These are phyloP conservation scores for Carcharodon carcharias DNA, from an alignment of 2,797 vertebrate species.

Conservation along the genomic window DNA sequence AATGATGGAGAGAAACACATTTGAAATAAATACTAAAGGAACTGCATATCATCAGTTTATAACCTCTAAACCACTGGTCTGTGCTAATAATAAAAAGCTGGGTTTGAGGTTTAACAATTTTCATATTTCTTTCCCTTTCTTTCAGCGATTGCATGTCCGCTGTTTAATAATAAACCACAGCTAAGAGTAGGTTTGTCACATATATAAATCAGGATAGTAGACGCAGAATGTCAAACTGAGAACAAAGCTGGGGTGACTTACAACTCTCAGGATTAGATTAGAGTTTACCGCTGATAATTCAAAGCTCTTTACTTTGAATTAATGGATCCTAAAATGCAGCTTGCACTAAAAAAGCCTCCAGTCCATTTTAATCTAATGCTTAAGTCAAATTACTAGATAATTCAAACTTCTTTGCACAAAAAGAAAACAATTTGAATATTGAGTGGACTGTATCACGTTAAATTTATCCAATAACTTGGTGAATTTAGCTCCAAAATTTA, in stretches of 20 bases:
- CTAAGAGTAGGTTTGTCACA: background rate
- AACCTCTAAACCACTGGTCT: background rate
- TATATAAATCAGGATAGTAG: background rate
- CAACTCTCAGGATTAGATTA: background rate
- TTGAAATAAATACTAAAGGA: slow-evolving; percentile 11
- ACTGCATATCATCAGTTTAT: background rate
- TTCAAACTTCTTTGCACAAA: background rate
- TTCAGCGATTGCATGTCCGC: background rate
- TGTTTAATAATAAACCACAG: background rate
- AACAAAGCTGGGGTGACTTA: background rate
- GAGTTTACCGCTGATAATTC: too few relatives aligned
- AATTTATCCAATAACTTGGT: background rate
- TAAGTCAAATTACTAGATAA: background rate
- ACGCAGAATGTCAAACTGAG: background rate
- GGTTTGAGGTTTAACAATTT: background rate
- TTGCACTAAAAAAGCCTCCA: background rate
- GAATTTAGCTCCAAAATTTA: background rate
- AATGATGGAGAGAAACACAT: background rate
- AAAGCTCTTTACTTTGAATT: background rate
- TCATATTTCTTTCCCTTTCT: background rate
- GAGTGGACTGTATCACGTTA: background rate
- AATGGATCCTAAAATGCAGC: background rate
- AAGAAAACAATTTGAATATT: background rate
- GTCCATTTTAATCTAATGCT: background rate
- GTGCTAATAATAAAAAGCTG: background rate